Conservation (phyloP, 2,888 invertebrate species). For the Nebria salina region DNA sequence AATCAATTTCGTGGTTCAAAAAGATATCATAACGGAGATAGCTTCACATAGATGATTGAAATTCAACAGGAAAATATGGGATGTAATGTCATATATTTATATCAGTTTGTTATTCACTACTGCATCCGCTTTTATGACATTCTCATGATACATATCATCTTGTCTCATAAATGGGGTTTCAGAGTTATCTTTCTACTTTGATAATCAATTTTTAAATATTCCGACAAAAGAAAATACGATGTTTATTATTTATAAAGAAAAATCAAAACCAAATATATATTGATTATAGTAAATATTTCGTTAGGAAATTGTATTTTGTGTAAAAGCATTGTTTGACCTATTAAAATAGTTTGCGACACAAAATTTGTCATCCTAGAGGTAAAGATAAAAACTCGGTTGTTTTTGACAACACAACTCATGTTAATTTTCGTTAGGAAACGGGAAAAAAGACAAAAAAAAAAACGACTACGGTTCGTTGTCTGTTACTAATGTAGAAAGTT, state of each 20-base stretch:
- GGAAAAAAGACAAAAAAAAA: neutral
- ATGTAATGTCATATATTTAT: neutral
- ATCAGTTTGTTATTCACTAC: neutral
- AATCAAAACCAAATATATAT: no score
- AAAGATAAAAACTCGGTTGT: neutral
- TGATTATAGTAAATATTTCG: no score
- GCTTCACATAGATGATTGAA: neutral
- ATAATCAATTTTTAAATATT: no score
- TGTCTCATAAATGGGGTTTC: neutral
- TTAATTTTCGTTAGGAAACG: neutral
- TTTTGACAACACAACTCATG: conserved; percentile 1
- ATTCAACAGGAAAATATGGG: neutral
- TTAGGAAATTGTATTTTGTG: no score
- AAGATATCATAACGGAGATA: neutral
- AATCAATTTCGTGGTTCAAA: neutral
- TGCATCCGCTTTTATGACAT: neutral
- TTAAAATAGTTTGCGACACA: neutral
- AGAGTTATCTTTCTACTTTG: no score
- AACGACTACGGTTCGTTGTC: neutral
- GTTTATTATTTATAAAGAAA: no score
- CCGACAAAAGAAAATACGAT: no score
- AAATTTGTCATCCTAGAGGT: neutral
- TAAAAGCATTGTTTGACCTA: no score
- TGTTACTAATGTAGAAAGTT: conserved; percentile 1
- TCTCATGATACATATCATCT: neutral